A percentile compares a stretch with the other conserved stretches of the same genome.
These are phyloP conservation scores for Thamnophis sirtalis DNA, from an alignment of 2,113 vertebrate species.

Conservation along the genomic window DNA sequence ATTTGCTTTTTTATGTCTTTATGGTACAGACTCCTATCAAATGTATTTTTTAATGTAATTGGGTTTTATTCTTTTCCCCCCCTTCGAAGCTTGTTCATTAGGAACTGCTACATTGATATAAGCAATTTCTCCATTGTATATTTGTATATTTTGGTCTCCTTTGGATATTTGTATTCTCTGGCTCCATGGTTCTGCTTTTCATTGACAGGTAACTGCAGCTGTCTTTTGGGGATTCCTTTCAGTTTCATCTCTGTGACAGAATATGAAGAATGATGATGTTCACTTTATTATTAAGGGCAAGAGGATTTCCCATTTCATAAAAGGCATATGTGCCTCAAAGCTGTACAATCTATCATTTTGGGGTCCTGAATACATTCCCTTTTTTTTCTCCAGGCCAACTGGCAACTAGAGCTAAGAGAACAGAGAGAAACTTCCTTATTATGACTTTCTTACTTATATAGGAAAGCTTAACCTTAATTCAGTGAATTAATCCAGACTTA, in stretches of 20 bases:
- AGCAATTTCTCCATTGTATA: background rate
- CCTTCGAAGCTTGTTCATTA: background rate
- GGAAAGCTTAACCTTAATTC: background rate
- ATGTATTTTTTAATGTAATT: background rate
- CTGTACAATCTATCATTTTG: background rate
- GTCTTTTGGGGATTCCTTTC: background rate
- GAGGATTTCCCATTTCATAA: background rate
- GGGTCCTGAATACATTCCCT: background rate
- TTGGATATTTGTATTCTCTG: background rate
- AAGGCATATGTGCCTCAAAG: background rate
- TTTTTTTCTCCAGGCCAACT: background rate
- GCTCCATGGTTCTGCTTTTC: background rate
- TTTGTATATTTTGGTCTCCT: background rate
- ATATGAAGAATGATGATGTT: background rate
- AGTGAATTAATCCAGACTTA: background rate
- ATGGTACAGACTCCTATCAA: background rate
- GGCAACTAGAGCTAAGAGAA: background rate
- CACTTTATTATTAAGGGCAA: background rate
- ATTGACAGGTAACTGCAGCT: background rate
- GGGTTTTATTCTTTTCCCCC: background rate
- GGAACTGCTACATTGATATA: background rate
- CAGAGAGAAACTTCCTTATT: background rate
- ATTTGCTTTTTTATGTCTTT: background rate
- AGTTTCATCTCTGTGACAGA: background rate
- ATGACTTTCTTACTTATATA: background rate